Evolutionary conservation across 2,113 vertebrate species (phyloP), one percentile per base, ranked within the genome.

Genomic region (Ophthalmolycus amberensis): DNA sequence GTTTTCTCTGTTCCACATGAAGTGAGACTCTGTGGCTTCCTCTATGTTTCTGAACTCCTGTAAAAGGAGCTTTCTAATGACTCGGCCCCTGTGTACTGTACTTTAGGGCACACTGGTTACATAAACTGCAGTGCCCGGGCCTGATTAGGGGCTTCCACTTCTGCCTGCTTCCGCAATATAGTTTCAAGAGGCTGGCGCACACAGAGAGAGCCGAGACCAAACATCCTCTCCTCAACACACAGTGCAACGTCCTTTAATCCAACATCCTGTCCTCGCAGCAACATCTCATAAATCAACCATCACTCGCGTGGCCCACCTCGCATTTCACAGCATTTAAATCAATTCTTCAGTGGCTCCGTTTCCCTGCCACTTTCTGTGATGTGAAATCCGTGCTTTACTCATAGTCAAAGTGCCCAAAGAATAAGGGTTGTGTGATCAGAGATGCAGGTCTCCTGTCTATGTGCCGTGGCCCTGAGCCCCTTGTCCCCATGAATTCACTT

Each of bases 321-420:
- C 69, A 82, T 85, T 90, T 80, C 73, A 74, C 65, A 86, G 52
- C 60, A 84, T 90, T 86, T 70, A 71, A 79, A 88, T 89, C 69
- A 83, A 72, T 79, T 85, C 72, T 67, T 50, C 74, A 62, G 79
- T 29, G 50, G 42, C 46, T 54, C 59, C 75, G 68, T 90, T 77
- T 85, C 79, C 37, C 44, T 66, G 79, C 76, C 56, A 71, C 65
- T 48, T 48, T 59, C 62, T 74, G 74, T 88, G 80, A 88, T 48
- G 67, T 85, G 71, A 78, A 77, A 74, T 65, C 72, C 18, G 34
- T 75, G 73, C 75, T 80, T 78, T 77, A 22, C 83, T 85, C 69
- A 27, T 29, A 77, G 66, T 82, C 75, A 83, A 83, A 86, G 81
- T 22, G 79, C 44, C 73, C 59, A 63, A 80, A 86, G 74, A 83